phyloP scores from a whole-genome alignment of 1,140 invertebrate genomes.

The Lepidostoma basale region DNA sequence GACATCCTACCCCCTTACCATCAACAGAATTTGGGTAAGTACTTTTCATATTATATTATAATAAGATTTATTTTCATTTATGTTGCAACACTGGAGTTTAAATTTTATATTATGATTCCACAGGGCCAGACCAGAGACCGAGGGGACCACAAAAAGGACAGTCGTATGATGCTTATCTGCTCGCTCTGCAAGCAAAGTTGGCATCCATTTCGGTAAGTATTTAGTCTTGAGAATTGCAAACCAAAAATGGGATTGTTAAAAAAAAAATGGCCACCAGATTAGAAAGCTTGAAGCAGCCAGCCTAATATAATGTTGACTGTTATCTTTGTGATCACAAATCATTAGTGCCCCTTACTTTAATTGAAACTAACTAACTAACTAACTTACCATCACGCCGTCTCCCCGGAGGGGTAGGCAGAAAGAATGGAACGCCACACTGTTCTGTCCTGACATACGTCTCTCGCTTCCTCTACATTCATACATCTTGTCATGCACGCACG shows the following conservation, averaged over 20 bases:
- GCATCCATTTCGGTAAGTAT: conserved; percentile 61
- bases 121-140: conserved; percentile 52
- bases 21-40: conserved; percentile 39
- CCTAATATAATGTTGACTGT: too few relatives aligned
- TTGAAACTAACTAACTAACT: too few relatives aligned
- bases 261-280: too few relatives aligned
- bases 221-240: too few relatives aligned
- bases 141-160: conserved; percentile 63
- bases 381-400: too few relatives aligned
- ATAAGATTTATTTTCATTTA: not conserved
- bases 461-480: too few relatives aligned
- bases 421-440: too few relatives aligned
- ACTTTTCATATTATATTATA: not conserved
- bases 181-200: conserved; percentile 64
- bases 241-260: not conserved
- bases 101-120: conserved; percentile 15
- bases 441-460: too few relatives aligned
- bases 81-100: not conserved
- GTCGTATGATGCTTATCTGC: conserved; percentile 64
- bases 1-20: conserved; percentile 41
- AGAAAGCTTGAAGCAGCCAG: too few relatives aligned
- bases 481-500: too few relatives aligned
- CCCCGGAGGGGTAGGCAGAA: too few relatives aligned
- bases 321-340: not conserved
- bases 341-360: not conserved